Conservation (phyloP, 64 coral and sea anemone genomes). For the Orbicella faveolata region DNA sequence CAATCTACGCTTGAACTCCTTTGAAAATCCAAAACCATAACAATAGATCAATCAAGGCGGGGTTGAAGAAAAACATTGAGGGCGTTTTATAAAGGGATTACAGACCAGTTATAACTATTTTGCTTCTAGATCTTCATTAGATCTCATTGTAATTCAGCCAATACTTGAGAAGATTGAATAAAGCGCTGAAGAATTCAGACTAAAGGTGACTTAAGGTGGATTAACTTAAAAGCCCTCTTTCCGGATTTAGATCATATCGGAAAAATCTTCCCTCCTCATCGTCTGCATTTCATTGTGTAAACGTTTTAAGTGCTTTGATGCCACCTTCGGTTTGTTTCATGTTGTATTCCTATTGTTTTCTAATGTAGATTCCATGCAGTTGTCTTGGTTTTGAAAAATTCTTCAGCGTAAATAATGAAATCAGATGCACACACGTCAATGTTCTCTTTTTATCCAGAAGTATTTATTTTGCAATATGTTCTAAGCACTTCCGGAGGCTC, state of each 20-base stretch:
- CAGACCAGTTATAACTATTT: not conserved
- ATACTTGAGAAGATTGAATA: not conserved
- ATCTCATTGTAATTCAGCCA: not conserved
- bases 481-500: slow-evolving; percentile 6
- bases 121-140: not conserved
- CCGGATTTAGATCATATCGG: slow-evolving; percentile 2
- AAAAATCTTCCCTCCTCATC: not conserved
- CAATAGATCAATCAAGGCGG: not conserved
- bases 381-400: not conserved
- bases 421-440: not conserved
- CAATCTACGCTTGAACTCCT: not conserved
- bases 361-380: not conserved
- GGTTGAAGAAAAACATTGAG: not conserved
- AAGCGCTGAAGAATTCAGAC: slow-evolving; percentile 11
- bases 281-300: not conserved
- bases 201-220: not conserved
- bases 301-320: not conserved
- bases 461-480: slow-evolving; percentile 4
- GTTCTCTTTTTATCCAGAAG: not conserved
- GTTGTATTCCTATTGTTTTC: not conserved
- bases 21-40: not conserved
- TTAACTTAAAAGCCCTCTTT: not conserved
- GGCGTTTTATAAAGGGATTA: not conserved
- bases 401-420: not conserved
- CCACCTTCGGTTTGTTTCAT: not conserved